Conservation (phyloP, 2,113 vertebrate species). For the Cryptotis parvus region DNA sequence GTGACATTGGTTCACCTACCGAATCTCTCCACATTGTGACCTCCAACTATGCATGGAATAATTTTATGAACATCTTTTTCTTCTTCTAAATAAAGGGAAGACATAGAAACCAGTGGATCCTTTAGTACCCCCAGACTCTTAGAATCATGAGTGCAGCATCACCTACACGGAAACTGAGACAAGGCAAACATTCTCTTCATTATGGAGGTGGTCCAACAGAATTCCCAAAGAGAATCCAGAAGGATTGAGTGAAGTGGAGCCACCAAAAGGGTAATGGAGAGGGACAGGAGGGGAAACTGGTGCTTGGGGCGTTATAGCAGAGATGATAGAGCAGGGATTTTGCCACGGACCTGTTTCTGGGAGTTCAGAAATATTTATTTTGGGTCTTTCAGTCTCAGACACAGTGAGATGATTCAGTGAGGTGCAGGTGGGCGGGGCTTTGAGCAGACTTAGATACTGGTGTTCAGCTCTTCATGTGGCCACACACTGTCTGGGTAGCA, state of each 20-base stretch:
- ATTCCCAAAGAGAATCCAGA: neutral
- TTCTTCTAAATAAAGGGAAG: neutral
- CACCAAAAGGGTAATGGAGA: neutral
- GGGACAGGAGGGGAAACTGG: rapidly evolving
- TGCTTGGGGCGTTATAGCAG: neutral
- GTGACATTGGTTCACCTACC: neutral
- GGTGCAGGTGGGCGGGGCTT: neutral
- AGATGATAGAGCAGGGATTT: neutral
- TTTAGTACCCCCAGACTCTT: neutral
- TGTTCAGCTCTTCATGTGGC: neutral
- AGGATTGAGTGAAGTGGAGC: no score
- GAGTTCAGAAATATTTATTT: neutral
- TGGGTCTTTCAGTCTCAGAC: neutral
- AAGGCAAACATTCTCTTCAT: neutral
- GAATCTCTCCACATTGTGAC: neutral
- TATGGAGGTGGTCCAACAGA: neutral
- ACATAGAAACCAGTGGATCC: rapidly evolving
- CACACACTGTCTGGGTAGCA: rapidly evolving
- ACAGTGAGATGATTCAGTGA: neutral
- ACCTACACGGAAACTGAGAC: neutral
- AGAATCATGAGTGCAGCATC: rapidly evolving
- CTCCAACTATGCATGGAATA: neutral
- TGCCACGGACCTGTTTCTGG: neutral
- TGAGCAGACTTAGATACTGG: neutral
- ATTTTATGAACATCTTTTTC: no score